phyloP scores from a whole-genome alignment of 2,113 vertebrate genomes.

The Silurus glanis region DNA sequence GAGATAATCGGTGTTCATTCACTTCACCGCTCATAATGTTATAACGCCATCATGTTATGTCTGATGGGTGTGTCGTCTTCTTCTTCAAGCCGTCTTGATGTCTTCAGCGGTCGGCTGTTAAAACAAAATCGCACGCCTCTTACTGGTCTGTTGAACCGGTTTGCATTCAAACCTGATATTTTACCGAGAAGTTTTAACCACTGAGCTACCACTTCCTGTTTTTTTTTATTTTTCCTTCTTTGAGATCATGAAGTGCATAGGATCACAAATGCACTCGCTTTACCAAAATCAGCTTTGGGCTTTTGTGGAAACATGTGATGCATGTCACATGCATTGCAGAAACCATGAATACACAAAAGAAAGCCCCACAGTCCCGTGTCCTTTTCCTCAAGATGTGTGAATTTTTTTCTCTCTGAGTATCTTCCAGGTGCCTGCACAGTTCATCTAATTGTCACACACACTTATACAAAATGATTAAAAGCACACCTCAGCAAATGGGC shows the following conservation, averaged over 20 bases:
- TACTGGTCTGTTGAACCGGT: neutral
- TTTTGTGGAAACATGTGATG: neutral
- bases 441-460: neutral
- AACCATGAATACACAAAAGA: neutral
- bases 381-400: neutral
- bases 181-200: neutral
- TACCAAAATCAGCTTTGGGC: neutral
- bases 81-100: too few relatives aligned
- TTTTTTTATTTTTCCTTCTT: too few relatives aligned
- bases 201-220: neutral
- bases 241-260: neutral
- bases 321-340: neutral
- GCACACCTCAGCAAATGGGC: slow-evolving; percentile 1
- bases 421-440: slow-evolving; percentile 14
- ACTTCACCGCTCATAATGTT: too few relatives aligned
- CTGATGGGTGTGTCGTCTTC: too few relatives aligned
- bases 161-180: neutral
- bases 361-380: neutral
- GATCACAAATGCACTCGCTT: neutral
- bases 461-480: neutral
- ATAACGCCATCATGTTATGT: too few relatives aligned
- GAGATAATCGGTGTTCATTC: too few relatives aligned
- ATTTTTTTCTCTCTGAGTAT: neutral
- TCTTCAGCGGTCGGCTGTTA: neutral
- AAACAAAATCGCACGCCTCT: neutral